Evolutionary conservation across 2,888 invertebrate species (phyloP).

Genomic region (Digitonthophagus gazella): DNA sequence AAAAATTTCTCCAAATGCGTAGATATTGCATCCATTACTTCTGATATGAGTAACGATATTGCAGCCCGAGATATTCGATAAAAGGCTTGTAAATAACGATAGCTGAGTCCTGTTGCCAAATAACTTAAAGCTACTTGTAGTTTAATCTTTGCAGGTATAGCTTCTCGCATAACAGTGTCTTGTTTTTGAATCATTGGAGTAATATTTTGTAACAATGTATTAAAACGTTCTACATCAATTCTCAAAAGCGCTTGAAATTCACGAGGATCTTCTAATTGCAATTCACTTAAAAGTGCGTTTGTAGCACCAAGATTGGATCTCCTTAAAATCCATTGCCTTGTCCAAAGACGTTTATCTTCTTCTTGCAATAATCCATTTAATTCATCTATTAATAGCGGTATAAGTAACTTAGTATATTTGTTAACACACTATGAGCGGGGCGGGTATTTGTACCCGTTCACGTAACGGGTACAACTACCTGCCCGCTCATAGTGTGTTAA

Average conservation of each 20-base stretch:
- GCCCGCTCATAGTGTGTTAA: too few relatives aligned
- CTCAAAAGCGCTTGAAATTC: neutral
- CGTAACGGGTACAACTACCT: too few relatives aligned
- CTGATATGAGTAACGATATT: neutral
- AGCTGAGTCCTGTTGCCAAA: neutral
- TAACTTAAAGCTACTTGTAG: slow-evolving; percentile 1
- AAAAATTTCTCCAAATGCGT: too few relatives aligned
- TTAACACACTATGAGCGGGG: too few relatives aligned
- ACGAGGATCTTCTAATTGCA: neutral
- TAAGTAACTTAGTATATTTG: neutral
- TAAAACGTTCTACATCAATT: neutral
- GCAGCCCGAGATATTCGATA: neutral
- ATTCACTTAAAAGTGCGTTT: neutral
- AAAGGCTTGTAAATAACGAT: neutral
- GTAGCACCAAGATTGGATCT: neutral
- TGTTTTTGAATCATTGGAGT: neutral
- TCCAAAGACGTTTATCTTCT: slow-evolving; percentile 3
- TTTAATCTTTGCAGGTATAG: slow-evolving; percentile 1
- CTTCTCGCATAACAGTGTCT: neutral
- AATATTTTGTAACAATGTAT: neutral
- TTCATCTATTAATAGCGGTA: slow-evolving; percentile 1
- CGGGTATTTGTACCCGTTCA: too few relatives aligned
- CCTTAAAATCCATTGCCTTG: neutral
- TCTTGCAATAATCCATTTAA: neutral
- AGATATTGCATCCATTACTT: neutral